A percentile compares a stretch with the other conserved stretches of the same genome.
phyloP scores from a whole-genome alignment of 2,113 vertebrate species.

The Hydrolagus affinis region DNA sequence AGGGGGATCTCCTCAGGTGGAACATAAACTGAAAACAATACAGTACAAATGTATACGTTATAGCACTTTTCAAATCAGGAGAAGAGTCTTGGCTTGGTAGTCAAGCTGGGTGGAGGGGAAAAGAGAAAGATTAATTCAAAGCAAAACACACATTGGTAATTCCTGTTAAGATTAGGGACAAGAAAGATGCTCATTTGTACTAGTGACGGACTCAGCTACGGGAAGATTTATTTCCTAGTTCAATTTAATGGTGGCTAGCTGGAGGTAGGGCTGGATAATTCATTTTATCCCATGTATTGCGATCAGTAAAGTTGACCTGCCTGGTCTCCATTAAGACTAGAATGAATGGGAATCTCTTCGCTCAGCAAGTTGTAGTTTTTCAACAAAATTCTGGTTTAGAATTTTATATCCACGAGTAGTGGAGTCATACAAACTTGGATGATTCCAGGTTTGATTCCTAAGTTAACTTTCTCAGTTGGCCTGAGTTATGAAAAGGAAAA shows the following conservation, averaged over 20 bases:
- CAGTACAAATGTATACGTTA: neutral
- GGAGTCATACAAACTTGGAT: too few species aligned
- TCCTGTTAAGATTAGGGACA: neutral
- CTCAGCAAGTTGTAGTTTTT: too few species aligned
- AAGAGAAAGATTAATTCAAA: too few species aligned
- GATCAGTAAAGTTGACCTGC: neutral
- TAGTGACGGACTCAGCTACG: neutral
- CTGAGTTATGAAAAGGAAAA: too few species aligned
- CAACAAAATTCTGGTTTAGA: too few species aligned
- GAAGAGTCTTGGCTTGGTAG: neutral
- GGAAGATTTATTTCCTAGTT: too few species aligned
- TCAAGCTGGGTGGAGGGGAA: too few species aligned
- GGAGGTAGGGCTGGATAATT: neutral
- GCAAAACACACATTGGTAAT: neutral
- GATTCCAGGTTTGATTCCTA: too few species aligned
- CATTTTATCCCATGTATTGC: neutral
- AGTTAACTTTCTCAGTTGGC: too few species aligned
- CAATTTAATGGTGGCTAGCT: too few species aligned
- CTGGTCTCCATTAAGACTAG: neutral
- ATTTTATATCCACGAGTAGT: too few species aligned
- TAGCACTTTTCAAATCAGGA: neutral
- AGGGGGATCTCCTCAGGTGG: conserved; percentile 86
- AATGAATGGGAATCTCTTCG: neutral
- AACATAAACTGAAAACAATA: conserved; percentile 79
- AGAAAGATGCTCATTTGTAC: neutral